Conservation (phyloP, 2,888 invertebrate genomes). For the Lacanobia oleracea region DNA sequence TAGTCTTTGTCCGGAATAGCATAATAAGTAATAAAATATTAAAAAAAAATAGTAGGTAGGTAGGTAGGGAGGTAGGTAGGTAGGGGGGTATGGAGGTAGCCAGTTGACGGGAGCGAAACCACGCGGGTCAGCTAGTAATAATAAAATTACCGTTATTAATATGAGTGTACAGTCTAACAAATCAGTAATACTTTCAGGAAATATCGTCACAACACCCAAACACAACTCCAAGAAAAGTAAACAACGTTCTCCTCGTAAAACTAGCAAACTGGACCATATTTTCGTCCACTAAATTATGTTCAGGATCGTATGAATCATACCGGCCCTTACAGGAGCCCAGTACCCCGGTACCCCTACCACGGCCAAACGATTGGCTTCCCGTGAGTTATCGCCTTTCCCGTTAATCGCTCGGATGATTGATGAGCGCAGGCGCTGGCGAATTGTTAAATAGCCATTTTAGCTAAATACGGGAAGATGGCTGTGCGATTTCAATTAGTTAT, state of each 20-base stretch:
- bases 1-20: too few species aligned
- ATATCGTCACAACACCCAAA: background rate
- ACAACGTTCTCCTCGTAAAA: conserved; percentile 36
- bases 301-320: conserved; percentile 62
- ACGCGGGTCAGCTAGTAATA: too few species aligned
- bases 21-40: too few species aligned
- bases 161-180: background rate
- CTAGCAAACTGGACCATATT: conserved; percentile 49
- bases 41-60: too few species aligned
- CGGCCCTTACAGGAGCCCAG: conserved; percentile 58
- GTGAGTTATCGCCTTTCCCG: conserved; percentile 65
- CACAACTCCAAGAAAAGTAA: conserved; percentile 11
- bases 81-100: too few species aligned
- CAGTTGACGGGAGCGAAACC: too few species aligned
- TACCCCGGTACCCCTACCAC: conserved; percentile 57
- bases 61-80: too few species aligned
- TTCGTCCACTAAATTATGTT: conserved; percentile 60
- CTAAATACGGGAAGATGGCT: conserved; percentile 69
- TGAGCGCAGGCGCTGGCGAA: conserved; percentile 60
- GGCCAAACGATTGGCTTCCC: conserved; percentile 68
- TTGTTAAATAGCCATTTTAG: conserved; percentile 73
- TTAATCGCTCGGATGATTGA: conserved; percentile 67
- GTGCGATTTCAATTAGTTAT: conserved; percentile 61
- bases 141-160: too few species aligned
- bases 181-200: background rate